Percentiles rank a stretch among this genome's conserved stretches.
Conservation (phyloP, 2,797 vertebrate genomes). For the Hippoglossus hippoglossus region DNA sequence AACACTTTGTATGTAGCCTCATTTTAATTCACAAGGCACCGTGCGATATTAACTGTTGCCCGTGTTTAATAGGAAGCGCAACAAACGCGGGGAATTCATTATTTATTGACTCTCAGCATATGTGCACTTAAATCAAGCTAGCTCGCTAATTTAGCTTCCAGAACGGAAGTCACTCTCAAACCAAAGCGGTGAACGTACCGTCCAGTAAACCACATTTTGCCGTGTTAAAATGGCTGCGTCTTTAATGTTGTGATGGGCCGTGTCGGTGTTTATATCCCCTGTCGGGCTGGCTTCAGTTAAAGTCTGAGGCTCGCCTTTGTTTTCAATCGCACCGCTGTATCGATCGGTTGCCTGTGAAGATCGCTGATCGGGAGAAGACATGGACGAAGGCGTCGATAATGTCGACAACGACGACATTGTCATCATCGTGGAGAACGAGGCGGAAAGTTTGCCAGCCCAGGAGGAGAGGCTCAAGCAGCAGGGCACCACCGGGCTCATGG, state of each 20-base stretch:
- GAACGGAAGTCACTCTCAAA: slow-evolving; percentile 10
- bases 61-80: background rate
- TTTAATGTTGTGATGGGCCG: background rate
- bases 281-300: background rate
- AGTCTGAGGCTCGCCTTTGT: slow-evolving; percentile 34
- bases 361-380: slow-evolving; percentile 29
- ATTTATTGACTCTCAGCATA: background rate
- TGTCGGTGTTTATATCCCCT: background rate
- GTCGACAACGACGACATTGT: slow-evolving; percentile 82
- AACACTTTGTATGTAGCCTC: background rate
- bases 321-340: slow-evolving; percentile 19
- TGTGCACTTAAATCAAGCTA: slow-evolving; percentile 42
- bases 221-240: background rate
- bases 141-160: slow-evolving; percentile 67
- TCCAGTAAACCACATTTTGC: background rate
- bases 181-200: background rate
- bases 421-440: slow-evolving; percentile 93
- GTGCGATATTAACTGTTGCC: background rate
- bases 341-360: slow-evolving; percentile 23
- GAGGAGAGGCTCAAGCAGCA: slow-evolving; percentile 87
- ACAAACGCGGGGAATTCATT: background rate
- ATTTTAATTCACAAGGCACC: background rate
- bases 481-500: slow-evolving; percentile 92
- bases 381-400: slow-evolving; percentile 78
- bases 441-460: slow-evolving; percentile 92